A percentile compares a stretch with the other conserved stretches of the same genome.
phyloP scores from a whole-genome alignment of 2,797 vertebrate species.

The Cyprinodon diabolis region DNA sequence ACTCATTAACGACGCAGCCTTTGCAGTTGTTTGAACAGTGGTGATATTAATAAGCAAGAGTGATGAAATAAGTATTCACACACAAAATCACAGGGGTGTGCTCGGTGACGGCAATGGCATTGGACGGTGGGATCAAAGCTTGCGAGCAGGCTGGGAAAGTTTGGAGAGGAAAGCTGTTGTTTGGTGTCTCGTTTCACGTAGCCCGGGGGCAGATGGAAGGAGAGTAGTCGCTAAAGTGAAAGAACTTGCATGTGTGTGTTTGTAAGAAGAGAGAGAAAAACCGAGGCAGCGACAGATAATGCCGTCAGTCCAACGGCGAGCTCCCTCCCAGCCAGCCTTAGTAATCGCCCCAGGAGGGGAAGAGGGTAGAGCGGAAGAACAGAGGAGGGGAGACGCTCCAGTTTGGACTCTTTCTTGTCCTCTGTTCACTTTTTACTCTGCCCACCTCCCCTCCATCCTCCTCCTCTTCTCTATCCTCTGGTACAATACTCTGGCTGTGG shows the following conservation, averaged over 20 bases:
- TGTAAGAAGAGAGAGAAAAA: slow-evolving; percentile 42
- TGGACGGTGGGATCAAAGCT: slow-evolving; percentile 83
- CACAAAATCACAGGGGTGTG: slow-evolving; percentile 47
- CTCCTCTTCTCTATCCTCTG: slow-evolving; percentile 46
- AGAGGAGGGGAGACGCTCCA: slow-evolving; percentile 68
- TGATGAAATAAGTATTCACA: slow-evolving; percentile 66
- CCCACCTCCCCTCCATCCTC: slow-evolving; percentile 38
- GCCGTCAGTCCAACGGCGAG: slow-evolving; percentile 72
- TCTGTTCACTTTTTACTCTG: slow-evolving; percentile 29
- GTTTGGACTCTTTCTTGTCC: slow-evolving; percentile 66
- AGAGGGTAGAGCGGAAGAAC: slow-evolving; percentile 64
- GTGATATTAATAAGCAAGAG: slow-evolving; percentile 69
- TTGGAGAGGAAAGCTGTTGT: slow-evolving; percentile 86
- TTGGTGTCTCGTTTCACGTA: slow-evolving; percentile 84
- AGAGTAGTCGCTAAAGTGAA: slow-evolving; percentile 48
- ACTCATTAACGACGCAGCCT: slow-evolving; percentile 60
- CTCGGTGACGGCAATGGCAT: slow-evolving; percentile 77
- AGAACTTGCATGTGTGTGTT: slow-evolving; percentile 31
- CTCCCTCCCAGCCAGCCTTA: slow-evolving; percentile 74
- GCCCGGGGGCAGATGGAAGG: slow-evolving; percentile 79
- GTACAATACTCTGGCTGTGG: slow-evolving; percentile 76
- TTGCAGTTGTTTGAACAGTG: slow-evolving; percentile 59
- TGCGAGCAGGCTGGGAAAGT: slow-evolving; percentile 83
- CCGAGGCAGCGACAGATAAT: slow-evolving; percentile 75
- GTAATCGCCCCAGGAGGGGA: slow-evolving; percentile 76